phyloP scores from a whole-genome alignment of 2,113 vertebrate genomes.

The Gracilinanus agilis region DNA sequence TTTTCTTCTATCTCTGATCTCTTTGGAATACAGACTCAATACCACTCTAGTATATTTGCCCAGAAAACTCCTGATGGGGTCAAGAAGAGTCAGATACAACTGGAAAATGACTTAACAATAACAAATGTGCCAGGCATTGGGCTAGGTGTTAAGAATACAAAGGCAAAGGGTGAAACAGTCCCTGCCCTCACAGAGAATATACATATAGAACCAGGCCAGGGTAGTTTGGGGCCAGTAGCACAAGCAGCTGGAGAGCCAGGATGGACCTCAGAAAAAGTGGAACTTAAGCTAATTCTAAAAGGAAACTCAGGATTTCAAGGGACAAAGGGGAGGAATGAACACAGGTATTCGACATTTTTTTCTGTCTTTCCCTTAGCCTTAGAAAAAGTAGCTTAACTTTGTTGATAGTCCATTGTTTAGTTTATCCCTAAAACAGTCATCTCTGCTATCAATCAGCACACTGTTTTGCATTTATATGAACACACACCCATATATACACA shows the following conservation, averaged over 20 bases:
- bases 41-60: too few species aligned
- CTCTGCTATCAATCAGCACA: background rate
- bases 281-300: background rate
- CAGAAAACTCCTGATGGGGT: too few species aligned
- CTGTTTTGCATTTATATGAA: background rate
- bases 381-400: slow-evolving; percentile 34
- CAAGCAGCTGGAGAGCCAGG: background rate
- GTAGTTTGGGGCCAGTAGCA: background rate
- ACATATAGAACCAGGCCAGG: background rate
- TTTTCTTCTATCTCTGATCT: too few species aligned
- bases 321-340: background rate
- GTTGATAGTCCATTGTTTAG: background rate
- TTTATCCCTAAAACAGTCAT: background rate
- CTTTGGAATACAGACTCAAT: too few species aligned
- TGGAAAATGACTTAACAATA: too few species aligned
- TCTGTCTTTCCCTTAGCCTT: background rate
- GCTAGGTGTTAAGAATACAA: background rate
- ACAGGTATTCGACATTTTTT: background rate
- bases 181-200: background rate
- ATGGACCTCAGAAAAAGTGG: slow-evolving; percentile 33
- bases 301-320: background rate
- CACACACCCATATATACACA: background rate
- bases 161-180: background rate
- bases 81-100: too few species aligned
- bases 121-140: background rate